Conservation (phyloP, 2,888 invertebrate genomes). For the Dryobota labecula region DNA sequence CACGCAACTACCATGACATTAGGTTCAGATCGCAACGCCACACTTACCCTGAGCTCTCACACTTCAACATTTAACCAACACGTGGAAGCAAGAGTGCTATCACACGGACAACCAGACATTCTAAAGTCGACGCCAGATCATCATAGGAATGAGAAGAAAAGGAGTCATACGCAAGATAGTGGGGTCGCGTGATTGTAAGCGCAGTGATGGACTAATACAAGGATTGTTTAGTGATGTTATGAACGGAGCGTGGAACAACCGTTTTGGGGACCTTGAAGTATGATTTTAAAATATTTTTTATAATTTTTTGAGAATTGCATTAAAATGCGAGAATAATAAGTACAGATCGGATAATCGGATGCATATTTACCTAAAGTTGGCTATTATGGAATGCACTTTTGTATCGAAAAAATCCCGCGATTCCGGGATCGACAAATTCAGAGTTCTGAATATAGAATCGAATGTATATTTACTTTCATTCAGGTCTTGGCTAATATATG, state of each 20-base stretch:
- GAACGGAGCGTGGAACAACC: conserved; percentile 29
- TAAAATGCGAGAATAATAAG: no score
- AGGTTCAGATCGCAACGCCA: conserved; percentile 84
- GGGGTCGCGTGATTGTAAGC: conserved; percentile 84
- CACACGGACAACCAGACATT: conserved; percentile 94
- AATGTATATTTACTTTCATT: no score
- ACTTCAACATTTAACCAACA: conserved; percentile 81
- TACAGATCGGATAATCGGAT: no score
- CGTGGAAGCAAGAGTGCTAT: conserved; percentile 75
- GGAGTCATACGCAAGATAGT: conserved; percentile 83
- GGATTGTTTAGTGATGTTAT: conserved; percentile 57
- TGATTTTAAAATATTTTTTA: background rate
- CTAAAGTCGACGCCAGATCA: conserved; percentile 97
- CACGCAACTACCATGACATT: conserved; percentile 88
- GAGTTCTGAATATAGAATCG: no score
- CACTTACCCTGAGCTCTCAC: conserved; percentile 82
- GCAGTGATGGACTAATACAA: conserved; percentile 23
- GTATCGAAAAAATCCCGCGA: no score
- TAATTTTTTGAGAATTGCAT: conserved; percentile 2
- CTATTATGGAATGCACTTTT: no score
- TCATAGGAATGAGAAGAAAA: conserved; percentile 88
- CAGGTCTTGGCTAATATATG: no score
- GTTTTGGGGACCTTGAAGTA: conserved; percentile 40
- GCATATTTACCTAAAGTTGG: no score
- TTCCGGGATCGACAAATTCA: no score